Base-by-base conservation (phyloP, 2,888 invertebrate species). In the Nematopogon swammerdamellus region DNA sequence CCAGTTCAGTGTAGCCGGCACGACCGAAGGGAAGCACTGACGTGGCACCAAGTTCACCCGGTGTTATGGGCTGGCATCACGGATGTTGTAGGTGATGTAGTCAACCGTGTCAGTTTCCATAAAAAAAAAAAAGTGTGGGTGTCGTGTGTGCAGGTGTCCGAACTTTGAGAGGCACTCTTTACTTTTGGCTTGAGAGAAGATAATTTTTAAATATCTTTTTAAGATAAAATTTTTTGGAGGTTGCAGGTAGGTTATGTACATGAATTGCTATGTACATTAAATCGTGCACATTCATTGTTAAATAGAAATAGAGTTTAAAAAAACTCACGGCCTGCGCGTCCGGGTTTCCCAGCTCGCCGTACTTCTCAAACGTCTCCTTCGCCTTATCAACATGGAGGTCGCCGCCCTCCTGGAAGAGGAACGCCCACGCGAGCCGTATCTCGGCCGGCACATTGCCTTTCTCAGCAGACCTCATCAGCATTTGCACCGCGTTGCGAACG, bases 351-450 rank as follows among this genome's bases (percentile, higher is more conserved):
- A 82, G 75, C 8, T 84, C 84, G 1, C 88, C 87, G 36, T 97
- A 74, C 57, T 85, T 84, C 52, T 87, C 83, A 62, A 97, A 96
- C 55, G 89, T 87, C 44, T 82, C 72, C 59, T 83, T 84, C 0
- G 96, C 95, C 50, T 84, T 84, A 8, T 86, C 79, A 51, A 95
- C 77, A 66, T 96, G 88, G 58, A 93, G 86, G 43, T 85, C 82
- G 14, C 92, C 75, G 52, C 85, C 90, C 62, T 84, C 91, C 0
- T 97, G 97, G 59, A 95, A 87, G 5, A 98, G 69, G 58, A 90
- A 84, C 0, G 91, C 91, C 92, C 96, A 95, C 0, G 95, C 96
- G 4, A 97, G 70, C 64, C 90, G 83, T 52, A 94, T 91, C 65
- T 87, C 85, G 0, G 97, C 93, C 46, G 89, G 87, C 1, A 77